Conservation (phyloP, 2,113 vertebrate species). For the Trichomycterus rosablanca region DNA sequence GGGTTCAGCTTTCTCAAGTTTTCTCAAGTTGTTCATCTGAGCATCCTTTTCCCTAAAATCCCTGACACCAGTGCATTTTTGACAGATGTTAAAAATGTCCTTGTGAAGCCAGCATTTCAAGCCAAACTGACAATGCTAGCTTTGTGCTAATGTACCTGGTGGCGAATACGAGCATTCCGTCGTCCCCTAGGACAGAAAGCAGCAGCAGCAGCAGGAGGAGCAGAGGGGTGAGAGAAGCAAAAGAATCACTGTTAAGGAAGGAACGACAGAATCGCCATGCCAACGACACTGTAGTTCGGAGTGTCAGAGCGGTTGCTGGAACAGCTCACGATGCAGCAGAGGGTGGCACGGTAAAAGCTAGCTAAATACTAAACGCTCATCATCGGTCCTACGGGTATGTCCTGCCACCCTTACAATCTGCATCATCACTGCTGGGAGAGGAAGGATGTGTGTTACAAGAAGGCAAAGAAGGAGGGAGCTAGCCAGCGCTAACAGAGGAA, state of each 20-base stretch:
- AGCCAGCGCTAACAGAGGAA: constrained; percentile 37
- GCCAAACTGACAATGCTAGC: constrained; percentile 12
- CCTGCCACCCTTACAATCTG: constrained; percentile 30
- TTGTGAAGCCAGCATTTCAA: neutral
- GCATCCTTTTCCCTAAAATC: too few species aligned
- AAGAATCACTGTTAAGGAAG: constrained; percentile 76
- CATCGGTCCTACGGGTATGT: constrained; percentile 13
- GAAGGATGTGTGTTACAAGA: constrained; percentile 24
- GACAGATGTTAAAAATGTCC: too few species aligned
- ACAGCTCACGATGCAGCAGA: constrained; percentile 47
- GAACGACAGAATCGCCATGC: constrained; percentile 48
- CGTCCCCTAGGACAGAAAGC: constrained; percentile 94
- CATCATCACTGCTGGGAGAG: constrained; percentile 45
- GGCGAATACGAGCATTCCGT: constrained; percentile 96
- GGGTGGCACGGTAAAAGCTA: constrained; percentile 19
- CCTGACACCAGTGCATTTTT: too few species aligned
- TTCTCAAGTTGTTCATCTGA: too few species aligned
- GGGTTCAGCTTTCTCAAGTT: too few species aligned
- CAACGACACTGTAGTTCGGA: constrained; percentile 49
- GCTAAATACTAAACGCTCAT: neutral
- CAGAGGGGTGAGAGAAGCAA: constrained; percentile 74
- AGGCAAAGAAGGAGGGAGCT: constrained; percentile 47
- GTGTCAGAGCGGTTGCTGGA: constrained; percentile 68
- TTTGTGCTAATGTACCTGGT: constrained; percentile 82
- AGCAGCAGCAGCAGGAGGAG: constrained; percentile 83